Base-by-base conservation (phyloP, 2,797 vertebrate genomes). In the Kryptopterus vitreolus region DNA sequence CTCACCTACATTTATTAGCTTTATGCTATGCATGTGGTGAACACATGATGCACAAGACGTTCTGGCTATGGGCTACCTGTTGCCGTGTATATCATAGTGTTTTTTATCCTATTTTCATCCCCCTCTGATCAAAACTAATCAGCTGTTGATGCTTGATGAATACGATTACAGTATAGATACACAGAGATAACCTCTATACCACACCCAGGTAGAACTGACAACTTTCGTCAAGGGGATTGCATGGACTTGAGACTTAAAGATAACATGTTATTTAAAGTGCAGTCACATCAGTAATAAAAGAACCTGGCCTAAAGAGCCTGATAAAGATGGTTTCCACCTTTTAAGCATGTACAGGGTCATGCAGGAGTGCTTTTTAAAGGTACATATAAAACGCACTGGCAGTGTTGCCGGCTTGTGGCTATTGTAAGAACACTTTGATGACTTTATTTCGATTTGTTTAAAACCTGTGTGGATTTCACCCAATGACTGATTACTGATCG, bases 201-300 rank as follows among this genome's bases (percentile, higher is more conserved):
- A 78, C 76, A 62, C 62, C 35, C 79, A 57, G 15, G 29, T 81
- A 57, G 76, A 12, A 22, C 7, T 20, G 46, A 63, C 48, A 80
- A 78, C 78, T 74, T 79, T 46, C 63, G 65, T 69, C 31, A 85
- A 87, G 81, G 61, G 13, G 80, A 72, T n/a, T 35, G 50, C 22
- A 61, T 74, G 81, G 81, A 85, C 83, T 85, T 86, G 68, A 78
- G 70, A 62, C 80, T 0, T 7, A 33, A 71, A 50, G 46, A 85
- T 85, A 84, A 84, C 61, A 85, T 53, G 5, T 38, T 68, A 38
- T 26, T n/a, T 66, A 20, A 55, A 35, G 3, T 68, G 50, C 43
- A 7, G 29, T 65, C 10, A 61, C 50, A 76, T 3, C 29, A 38
- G 18, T 22, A 52, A 48, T 43, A 68, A 77, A 61, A 43, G n/a